Conservation (phyloP, 2,888 invertebrate genomes). For the Drosophila greeni region DNA sequence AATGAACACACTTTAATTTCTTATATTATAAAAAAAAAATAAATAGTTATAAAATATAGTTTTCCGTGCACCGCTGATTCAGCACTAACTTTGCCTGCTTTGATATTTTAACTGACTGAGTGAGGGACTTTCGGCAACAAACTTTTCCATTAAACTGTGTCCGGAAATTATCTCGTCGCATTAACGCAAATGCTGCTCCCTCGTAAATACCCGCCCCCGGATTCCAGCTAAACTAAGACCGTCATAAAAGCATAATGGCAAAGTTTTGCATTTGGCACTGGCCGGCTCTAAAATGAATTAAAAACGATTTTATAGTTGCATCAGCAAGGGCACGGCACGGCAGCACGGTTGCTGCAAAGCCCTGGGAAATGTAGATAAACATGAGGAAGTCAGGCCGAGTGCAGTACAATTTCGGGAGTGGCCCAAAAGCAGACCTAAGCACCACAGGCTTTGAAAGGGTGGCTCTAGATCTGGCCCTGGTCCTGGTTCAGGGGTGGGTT, state of each 20-base stretch:
- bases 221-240: conserved; percentile 17
- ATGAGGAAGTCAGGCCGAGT: conserved; percentile 17
- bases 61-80: not conserved
- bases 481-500: conserved; percentile 7
- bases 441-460: conserved; percentile 3
- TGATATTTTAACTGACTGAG: conserved; percentile 37
- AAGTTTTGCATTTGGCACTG: conserved; percentile 39
- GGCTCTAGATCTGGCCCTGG: conserved; percentile 1
- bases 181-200: conserved; percentile 33
- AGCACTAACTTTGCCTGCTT: conserved; percentile 19
- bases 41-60: not conserved
- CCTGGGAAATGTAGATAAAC: conserved; percentile 44
- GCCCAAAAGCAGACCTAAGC: conserved; percentile 33
- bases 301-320: conserved; percentile 44
- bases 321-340: conserved; percentile 13
- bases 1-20: not conserved
- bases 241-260: conserved; percentile 33
- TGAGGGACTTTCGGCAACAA: conserved; percentile 35
- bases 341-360: conserved; percentile 11
- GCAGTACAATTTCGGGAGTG: conserved; percentile 32
- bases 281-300: conserved; percentile 40
- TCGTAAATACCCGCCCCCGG: conserved; percentile 17
- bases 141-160: conserved; percentile 35
- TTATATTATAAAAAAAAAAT: not conserved
- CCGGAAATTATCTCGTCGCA: conserved; percentile 55